Conservation (phyloP, 2,888 invertebrate genomes). For the Synanthedon formicaeformis region DNA sequence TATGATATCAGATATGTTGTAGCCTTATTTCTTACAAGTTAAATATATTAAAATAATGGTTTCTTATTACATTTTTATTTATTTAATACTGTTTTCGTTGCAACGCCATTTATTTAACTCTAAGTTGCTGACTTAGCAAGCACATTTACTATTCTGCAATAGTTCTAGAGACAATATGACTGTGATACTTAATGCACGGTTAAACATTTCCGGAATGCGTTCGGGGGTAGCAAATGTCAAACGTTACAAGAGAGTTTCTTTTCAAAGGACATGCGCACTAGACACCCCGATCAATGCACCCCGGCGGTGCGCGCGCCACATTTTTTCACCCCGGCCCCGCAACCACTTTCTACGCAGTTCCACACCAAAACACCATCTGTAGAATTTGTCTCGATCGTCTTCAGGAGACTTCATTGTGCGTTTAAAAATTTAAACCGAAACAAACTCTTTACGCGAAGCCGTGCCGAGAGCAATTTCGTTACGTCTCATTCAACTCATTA, state of each 20-base stretch:
- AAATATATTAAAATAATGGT: too few species aligned
- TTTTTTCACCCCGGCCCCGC: conserved; percentile 23
- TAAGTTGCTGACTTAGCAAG: too few species aligned
- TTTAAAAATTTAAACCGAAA: conserved; percentile 22
- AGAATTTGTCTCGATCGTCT: conserved; percentile 24
- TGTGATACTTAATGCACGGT: too few species aligned
- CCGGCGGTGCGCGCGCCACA: conserved; percentile 58
- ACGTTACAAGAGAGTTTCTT: conserved; percentile 33
- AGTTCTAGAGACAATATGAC: too few species aligned
- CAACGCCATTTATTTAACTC: too few species aligned
- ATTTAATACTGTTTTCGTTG: too few species aligned
- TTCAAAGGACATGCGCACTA: conserved; percentile 53
- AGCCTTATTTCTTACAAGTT: too few species aligned
- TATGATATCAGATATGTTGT: too few species aligned
- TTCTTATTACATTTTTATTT: too few species aligned
- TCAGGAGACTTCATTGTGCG: conserved; percentile 40
- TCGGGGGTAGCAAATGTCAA: conserved; percentile 42
- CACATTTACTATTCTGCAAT: too few species aligned
- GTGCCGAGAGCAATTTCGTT: conserved; percentile 42
- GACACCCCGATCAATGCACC: conserved; percentile 59
- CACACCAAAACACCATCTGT: conserved; percentile 46
- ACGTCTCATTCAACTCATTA: conserved; percentile 36
- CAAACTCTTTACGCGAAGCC: conserved; percentile 21
- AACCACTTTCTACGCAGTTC: conserved; percentile 58
- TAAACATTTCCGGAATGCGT: conserved; percentile 1